phyloP scores from a whole-genome alignment of 2,888 invertebrate species.

The Erebia palarica region DNA sequence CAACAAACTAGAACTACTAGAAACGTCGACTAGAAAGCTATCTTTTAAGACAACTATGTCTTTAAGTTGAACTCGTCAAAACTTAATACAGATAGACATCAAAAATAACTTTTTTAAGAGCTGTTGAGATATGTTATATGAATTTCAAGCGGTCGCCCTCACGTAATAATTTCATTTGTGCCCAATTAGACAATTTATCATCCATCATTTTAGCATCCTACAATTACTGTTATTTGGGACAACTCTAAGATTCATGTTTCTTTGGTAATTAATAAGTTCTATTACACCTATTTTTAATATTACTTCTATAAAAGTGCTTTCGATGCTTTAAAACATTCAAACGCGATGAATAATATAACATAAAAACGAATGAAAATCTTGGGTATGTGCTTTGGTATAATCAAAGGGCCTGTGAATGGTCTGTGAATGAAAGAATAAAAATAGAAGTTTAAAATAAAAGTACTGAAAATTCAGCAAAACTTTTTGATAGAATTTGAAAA shows the following conservation, averaged over 20 bases:
- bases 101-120: constrained; percentile 9
- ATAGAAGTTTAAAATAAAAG: no score
- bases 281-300: not conserved
- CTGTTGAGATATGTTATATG: not conserved
- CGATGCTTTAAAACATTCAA: no score
- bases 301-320: not conserved
- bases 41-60: constrained; percentile 13
- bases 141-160: not conserved
- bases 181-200: constrained; percentile 1
- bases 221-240: not conserved
- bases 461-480: not conserved
- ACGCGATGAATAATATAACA: no score
- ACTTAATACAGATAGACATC: not conserved
- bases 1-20: not conserved
- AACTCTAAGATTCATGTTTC: not conserved
- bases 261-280: not conserved
- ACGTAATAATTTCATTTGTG: not conserved
- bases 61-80: constrained; percentile 5
- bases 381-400: no score
- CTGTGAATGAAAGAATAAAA: no score
- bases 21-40: no score
- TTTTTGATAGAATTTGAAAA: not conserved
- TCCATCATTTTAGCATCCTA: no score
- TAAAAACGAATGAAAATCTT: not conserved
- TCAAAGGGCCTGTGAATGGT: no score